Evolutionary conservation across 2,888 invertebrate genomes (phyloP), one percentile per base, ranked within the genome.

Genomic region (Elysia crispata): DNA sequence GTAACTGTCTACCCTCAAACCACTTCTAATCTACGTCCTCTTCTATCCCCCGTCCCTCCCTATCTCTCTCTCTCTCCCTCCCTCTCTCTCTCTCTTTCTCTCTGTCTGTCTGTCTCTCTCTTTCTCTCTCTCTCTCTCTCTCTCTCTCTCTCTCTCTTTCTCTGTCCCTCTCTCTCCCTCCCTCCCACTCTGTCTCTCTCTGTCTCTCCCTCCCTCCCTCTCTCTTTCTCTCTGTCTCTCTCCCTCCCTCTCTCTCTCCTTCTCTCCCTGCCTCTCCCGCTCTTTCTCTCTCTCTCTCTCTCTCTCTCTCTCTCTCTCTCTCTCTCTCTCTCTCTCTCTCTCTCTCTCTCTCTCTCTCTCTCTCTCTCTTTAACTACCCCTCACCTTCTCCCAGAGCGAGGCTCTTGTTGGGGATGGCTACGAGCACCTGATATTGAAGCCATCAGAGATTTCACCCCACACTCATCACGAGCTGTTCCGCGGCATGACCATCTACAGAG

Each of bases 401-500:
- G 83, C 79, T 77, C 62, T 85, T 76, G 70, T 78, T 70, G 85
- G 84, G 81, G 85, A 85, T 60, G 85, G 85, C 49, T 85, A 85
- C 76, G 83, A 79, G 5, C 77, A 79, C 72, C 81, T 80, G 13
- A 57, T 60, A 57, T 6, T 60, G 31, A 83, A 83, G 77, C 81
- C 82, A 31, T 80, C 82, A 41, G 66, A 69, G 70, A 85, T 86
- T 67, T 89, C 94, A 79, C 94, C 94, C 11, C 94, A 94, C 86
- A 94, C 94, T 1, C 86, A 89, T 80, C 91, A 92, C 86, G 95
- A 95, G 90, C 91, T 90, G 80, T 94, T 94, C 89, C 93, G 93
- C 87, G 95, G 94, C 1, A 88, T 94, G 33, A 94, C 94, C 6
- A 86, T 94, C 28, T 93, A 93, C 70, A 90, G 94, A 86, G 92